Evolutionary conservation across 2,888 invertebrate genomes (phyloP).

Genomic region (Trichogramma dendrolimi): DNA sequence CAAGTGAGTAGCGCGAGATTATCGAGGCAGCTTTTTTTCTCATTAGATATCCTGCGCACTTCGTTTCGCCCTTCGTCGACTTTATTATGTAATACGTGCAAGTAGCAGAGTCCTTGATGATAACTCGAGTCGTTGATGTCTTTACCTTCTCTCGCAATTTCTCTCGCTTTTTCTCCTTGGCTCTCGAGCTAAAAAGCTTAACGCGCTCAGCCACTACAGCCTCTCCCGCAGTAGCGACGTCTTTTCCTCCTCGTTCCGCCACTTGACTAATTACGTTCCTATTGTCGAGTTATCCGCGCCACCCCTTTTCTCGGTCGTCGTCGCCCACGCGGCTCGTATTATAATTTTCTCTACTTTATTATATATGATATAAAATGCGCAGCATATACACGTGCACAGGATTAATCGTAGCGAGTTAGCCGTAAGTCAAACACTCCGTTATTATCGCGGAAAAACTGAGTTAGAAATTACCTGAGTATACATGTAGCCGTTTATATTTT

Average conservation of each 20-base stretch:
- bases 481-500: too few relatives aligned
- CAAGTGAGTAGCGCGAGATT: constrained; percentile 63
- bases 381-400: not conserved
- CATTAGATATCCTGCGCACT: not conserved
- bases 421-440: constrained; percentile 26
- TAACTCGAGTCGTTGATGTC: not conserved
- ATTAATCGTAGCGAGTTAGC: constrained; percentile 24
- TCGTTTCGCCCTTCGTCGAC: not conserved
- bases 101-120: not conserved
- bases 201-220: not conserved
- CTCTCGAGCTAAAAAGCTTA: too few relatives aligned
- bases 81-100: not conserved
- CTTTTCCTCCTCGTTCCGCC: constrained; percentile 32
- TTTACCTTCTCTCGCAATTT: too few relatives aligned
- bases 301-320: constrained; percentile 17
- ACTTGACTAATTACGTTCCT: constrained; percentile 48
- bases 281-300: constrained; percentile 45
- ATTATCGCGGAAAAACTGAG: constrained; percentile 24
- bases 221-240: constrained; percentile 8
- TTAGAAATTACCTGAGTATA: too few relatives aligned
- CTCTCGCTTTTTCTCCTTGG: too few relatives aligned
- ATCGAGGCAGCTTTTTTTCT: not conserved
- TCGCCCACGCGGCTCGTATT: not conserved
- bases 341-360: too few relatives aligned
- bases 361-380: too few relatives aligned